phyloP scores from a whole-genome alignment of 2,113 vertebrate species.

The Podarcis muralis region DNA sequence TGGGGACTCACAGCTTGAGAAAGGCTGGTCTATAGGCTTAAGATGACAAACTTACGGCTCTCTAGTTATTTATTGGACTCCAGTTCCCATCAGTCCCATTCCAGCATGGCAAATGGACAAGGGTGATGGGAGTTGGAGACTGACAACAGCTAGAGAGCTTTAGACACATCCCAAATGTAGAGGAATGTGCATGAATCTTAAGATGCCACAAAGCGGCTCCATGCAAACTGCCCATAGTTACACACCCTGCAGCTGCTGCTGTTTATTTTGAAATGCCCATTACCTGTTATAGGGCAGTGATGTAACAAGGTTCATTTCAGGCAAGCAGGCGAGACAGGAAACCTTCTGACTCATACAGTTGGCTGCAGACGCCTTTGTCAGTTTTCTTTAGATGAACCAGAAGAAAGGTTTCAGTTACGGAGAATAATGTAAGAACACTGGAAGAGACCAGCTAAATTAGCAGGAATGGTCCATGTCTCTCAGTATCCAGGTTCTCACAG shows the following conservation, averaged over 20 bases:
- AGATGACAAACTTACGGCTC: too few species aligned
- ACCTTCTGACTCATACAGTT: neutral
- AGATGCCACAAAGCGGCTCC: neutral
- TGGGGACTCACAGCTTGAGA: too few species aligned
- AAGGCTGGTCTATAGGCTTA: too few species aligned
- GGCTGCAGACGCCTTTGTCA: neutral
- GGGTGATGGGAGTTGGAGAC: too few species aligned
- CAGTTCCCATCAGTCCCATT: too few species aligned
- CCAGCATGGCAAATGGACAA: too few species aligned
- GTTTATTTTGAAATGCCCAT: neutral
- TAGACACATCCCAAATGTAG: neutral
- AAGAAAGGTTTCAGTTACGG: neutral
- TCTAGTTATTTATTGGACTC: too few species aligned
- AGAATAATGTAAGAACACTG: neutral
- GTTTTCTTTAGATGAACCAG: neutral
- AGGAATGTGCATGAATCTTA: neutral
- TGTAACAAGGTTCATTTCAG: neutral
- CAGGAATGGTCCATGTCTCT: too few species aligned
- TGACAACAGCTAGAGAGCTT: too few species aligned
- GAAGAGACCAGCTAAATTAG: too few species aligned
- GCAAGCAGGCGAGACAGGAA: neutral
- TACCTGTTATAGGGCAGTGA: neutral
- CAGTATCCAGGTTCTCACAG: too few species aligned
- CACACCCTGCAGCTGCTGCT: neutral
- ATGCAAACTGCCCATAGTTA: neutral